phyloP scores from a whole-genome alignment of 2,797 vertebrate genomes.

The Ctenopoma kingsleyae region DNA sequence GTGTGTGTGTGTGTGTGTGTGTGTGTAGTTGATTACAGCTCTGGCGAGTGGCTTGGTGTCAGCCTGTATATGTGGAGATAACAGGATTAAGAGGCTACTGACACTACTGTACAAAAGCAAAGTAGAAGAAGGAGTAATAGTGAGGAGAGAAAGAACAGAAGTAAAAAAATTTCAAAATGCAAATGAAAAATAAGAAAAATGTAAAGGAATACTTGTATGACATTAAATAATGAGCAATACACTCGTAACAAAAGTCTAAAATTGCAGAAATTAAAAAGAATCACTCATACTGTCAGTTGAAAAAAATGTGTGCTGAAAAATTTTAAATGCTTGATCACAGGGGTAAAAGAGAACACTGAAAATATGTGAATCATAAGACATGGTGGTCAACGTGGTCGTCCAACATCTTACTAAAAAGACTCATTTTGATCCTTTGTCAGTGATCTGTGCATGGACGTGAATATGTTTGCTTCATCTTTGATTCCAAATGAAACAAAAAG shows the following conservation, averaged over 20 bases:
- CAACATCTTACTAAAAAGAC: neutral
- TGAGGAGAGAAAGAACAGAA: conserved; percentile 8
- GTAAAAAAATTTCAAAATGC: neutral
- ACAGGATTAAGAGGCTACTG: conserved; percentile 83
- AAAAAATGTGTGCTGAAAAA: neutral
- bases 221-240: neutral
- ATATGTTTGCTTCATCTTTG: neutral
- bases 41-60: conserved; percentile 73
- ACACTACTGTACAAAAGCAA: conserved; percentile 77
- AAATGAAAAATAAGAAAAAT: conserved; percentile 29
- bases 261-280: no score
- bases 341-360: neutral
- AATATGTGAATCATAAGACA: neutral
- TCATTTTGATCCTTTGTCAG: neutral
- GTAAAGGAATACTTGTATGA: conserved; percentile 45
- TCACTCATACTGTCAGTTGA: neutral
- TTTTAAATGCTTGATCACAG: neutral
- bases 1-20: conserved; percentile 38
- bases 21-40: conserved; percentile 74
- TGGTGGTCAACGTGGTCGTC: no score
- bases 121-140: conserved; percentile 30
- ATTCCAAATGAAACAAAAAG: neutral
- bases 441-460: neutral
- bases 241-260: no score
- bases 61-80: conserved; percentile 82